A percentile compares a stretch with the other conserved stretches of the same genome.
Evolutionary conservation across 2,888 invertebrate species (phyloP).

Genomic region (Pristionchus fissidentatus): DNA sequence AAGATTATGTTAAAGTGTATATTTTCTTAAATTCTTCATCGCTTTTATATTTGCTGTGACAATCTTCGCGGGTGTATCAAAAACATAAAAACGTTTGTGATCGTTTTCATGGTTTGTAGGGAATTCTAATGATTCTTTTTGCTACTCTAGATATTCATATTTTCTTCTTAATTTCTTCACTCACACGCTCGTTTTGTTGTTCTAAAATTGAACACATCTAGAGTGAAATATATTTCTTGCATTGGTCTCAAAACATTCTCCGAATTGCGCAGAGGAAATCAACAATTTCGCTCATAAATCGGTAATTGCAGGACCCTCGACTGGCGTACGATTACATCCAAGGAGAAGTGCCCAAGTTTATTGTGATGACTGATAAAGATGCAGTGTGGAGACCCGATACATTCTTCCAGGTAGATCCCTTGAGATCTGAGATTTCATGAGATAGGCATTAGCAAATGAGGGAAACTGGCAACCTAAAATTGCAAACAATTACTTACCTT

Average conservation of each 20-base stretch:
- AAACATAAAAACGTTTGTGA: neutral
- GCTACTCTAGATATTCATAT: too few relatives aligned
- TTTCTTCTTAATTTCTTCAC: too few relatives aligned
- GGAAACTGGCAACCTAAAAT: neutral
- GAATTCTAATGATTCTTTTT: neutral
- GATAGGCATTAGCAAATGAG: neutral
- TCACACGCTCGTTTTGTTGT: too few relatives aligned
- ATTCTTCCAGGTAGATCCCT: constrained; percentile 80
- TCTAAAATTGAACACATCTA: too few relatives aligned
- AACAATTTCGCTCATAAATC: neutral
- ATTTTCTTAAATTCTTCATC: neutral
- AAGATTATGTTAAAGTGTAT: neutral
- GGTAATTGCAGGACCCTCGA: constrained; percentile 82
- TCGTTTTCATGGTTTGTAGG: neutral
- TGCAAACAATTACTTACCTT: neutral
- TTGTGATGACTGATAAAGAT: constrained; percentile 77
- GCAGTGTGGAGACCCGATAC: constrained; percentile 97
- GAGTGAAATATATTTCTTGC: too few relatives aligned
- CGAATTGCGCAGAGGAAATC: neutral
- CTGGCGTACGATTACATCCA: constrained; percentile 43
- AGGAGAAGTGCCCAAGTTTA: constrained; percentile 13
- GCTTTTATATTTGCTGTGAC: too few relatives aligned
- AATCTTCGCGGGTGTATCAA: too few relatives aligned
- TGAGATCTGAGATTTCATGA: neutral
- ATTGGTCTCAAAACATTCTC: too few relatives aligned